Evolutionary conservation across 2,888 invertebrate genomes (phyloP).

Genomic region (Apodemia duryi): DNA sequence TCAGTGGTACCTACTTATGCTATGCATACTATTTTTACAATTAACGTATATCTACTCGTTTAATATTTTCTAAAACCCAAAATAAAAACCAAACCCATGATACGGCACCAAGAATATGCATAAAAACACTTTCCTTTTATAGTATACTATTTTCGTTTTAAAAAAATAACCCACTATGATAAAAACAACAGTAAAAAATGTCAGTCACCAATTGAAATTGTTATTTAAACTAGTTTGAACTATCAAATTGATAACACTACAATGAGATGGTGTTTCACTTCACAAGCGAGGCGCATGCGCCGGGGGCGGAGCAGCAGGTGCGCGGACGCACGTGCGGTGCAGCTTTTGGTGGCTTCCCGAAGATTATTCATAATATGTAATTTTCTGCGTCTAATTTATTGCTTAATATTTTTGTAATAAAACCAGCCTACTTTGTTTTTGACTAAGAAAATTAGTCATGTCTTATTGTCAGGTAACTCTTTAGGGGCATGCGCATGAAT

Average conservation of each 20-base stretch:
- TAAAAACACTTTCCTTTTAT: slow-evolving; percentile 1
- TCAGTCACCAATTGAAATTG: background rate
- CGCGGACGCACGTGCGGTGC: slow-evolving; percentile 63
- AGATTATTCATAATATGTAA: background rate
- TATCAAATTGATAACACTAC: slow-evolving; percentile 2
- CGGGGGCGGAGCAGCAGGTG: slow-evolving; percentile 57
- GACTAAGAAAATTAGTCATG: too few relatives aligned
- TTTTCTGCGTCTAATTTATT: slow-evolving; percentile 1
- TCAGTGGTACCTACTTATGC: too few relatives aligned
- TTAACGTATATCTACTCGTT: too few relatives aligned
- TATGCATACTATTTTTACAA: too few relatives aligned
- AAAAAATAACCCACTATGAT: background rate
- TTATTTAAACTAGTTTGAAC: background rate
- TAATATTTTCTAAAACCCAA: too few relatives aligned
- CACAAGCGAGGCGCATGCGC: slow-evolving; percentile 10
- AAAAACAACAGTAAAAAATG: slow-evolving; percentile 7
- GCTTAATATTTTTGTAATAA: background rate
- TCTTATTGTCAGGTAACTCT: background rate
- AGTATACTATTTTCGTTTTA: background rate
- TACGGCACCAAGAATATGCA: background rate
- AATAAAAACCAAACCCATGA: too few relatives aligned
- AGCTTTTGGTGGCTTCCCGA: slow-evolving; percentile 25
- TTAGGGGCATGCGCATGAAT: too few relatives aligned
- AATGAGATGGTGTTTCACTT: slow-evolving; percentile 2
- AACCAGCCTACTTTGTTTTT: background rate